These are phyloP conservation scores for Semaprochilodus insignis DNA, from an alignment of 2,797 vertebrate genomes.

Conservation along the genomic window DNA sequence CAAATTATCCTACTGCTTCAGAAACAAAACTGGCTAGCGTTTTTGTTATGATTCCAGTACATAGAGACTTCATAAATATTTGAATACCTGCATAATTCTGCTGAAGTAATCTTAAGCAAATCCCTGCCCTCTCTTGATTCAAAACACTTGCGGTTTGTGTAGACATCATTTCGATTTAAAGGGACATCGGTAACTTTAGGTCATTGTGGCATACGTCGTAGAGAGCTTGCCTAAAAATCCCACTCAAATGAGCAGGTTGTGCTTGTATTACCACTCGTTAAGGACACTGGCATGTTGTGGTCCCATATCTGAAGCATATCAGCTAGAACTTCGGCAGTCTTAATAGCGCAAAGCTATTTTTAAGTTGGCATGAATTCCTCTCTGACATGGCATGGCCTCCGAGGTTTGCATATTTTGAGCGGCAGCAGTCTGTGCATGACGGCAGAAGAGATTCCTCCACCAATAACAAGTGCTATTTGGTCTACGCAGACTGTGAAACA, in stretches of 20 bases:
- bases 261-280: slow-evolving; percentile 60
- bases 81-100: neutral
- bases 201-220: neutral
- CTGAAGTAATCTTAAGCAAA: neutral
- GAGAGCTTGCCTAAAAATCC: slow-evolving; percentile 23
- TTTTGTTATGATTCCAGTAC: neutral
- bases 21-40: neutral
- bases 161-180: slow-evolving; percentile 31
- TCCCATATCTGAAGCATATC: slow-evolving; percentile 48
- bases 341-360: slow-evolving; percentile 50
- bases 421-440: slow-evolving; percentile 48
- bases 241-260: slow-evolving; percentile 34
- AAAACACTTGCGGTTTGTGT: slow-evolving; percentile 10
- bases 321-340: slow-evolving; percentile 33
- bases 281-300: slow-evolving; percentile 60
- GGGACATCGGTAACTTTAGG: slow-evolving; percentile 3
- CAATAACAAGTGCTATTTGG: neutral
- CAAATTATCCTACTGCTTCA: neutral
- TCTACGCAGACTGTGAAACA: neutral
- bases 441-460: slow-evolving; percentile 5
- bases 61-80: slow-evolving; percentile 14
- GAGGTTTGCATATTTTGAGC: slow-evolving; percentile 67
- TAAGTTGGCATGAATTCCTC: slow-evolving; percentile 37
- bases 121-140: neutral
- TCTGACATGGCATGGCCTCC: slow-evolving; percentile 43